Percentiles rank a stretch among this genome's conserved stretches.
Conservation (phyloP, 2,797 vertebrate species). For the Lerista edwardsae region DNA sequence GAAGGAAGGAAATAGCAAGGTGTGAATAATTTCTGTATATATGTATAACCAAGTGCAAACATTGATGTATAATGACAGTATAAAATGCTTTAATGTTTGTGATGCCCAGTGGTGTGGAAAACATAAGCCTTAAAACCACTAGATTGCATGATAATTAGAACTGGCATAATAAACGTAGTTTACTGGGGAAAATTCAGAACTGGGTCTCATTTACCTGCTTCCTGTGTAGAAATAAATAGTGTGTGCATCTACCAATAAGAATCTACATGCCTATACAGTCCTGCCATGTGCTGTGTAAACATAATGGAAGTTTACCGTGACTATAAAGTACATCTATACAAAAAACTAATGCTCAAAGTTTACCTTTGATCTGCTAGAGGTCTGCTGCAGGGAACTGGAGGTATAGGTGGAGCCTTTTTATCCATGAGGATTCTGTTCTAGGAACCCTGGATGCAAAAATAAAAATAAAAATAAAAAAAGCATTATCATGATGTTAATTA, state of each 20-base stretch:
- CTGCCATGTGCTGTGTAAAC: not conserved
- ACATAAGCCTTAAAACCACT: slow-evolving; percentile 90
- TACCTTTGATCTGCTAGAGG: too few species aligned
- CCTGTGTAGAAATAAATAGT: slow-evolving; percentile 60
- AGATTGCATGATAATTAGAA: slow-evolving; percentile 94
- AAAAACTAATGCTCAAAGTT: not conserved
- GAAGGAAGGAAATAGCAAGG: slow-evolving; percentile 81
- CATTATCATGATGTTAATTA: too few species aligned
- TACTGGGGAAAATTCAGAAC: slow-evolving; percentile 80
- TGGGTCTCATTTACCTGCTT: slow-evolving; percentile 78
- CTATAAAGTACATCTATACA: not conserved
- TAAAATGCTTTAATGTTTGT: slow-evolving; percentile 90
- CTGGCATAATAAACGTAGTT: slow-evolving; percentile 92
- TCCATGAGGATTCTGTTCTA: too few species aligned
- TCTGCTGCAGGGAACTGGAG: not conserved
- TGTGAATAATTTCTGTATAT: slow-evolving; percentile 91
- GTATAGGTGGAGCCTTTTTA: too few species aligned
- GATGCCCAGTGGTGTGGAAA: slow-evolving; percentile 91
- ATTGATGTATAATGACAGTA: slow-evolving; percentile 87
- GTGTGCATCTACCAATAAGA: slow-evolving; percentile 37
- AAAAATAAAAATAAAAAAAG: too few species aligned
- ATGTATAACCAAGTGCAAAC: slow-evolving; percentile 86
- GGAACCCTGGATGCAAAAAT: too few species aligned
- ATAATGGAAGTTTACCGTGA: not conserved
- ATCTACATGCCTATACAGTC: not conserved